phyloP scores from a whole-genome alignment of 2,113 vertebrate species.

The Ammodytes dubius region DNA sequence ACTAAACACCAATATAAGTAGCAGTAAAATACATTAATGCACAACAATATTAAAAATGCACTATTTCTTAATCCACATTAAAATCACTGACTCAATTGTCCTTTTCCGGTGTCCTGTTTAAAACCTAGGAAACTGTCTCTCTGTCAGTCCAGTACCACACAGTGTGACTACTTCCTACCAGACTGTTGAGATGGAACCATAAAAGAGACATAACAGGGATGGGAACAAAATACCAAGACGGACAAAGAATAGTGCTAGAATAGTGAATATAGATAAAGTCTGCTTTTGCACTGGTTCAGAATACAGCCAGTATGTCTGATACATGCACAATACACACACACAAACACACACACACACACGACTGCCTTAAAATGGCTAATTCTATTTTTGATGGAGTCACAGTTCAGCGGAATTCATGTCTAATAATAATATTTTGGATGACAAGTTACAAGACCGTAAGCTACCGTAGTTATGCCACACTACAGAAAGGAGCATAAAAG shows the following conservation, averaged over 20 bases:
- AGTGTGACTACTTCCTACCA: background rate
- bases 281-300: background rate
- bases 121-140: background rate
- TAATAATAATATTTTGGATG: constrained; percentile 65
- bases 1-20: background rate
- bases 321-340: background rate
- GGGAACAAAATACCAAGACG: background rate
- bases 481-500: constrained; percentile 40
- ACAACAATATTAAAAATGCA: background rate
- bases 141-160: background rate
- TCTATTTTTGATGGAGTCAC: constrained; percentile 58
- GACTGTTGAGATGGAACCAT: background rate
- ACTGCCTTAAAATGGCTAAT: constrained; percentile 15
- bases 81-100: no score
- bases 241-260: background rate
- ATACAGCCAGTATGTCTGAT: background rate
- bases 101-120: no score
- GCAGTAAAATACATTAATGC: background rate
- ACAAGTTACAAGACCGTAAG: constrained; percentile 43
- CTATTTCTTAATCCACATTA: background rate
- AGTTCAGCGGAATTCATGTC: constrained; percentile 60
- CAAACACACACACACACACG: background rate
- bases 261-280: background rate
- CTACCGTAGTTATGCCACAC: constrained; percentile 10
- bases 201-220: background rate